These are phyloP conservation scores for Eunapius fragilis DNA, from an alignment of 37 sponge, comb jelly and placozoan genomes.

Conservation along the genomic window DNA sequence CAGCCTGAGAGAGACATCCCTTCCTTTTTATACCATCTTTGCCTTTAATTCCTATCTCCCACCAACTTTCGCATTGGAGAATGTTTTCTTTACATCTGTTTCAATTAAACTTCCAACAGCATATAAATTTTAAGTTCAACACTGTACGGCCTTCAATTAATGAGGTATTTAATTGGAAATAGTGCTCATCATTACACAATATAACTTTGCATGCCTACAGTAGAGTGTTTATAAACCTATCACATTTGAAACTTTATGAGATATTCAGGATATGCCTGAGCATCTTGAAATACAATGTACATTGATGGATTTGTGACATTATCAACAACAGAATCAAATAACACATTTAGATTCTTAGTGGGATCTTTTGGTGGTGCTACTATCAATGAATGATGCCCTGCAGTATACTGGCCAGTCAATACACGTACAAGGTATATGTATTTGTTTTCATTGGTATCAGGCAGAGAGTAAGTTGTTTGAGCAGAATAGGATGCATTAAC, in stretches of 20 bases:
- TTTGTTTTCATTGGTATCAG: constrained; percentile 14
- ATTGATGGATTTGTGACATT: neutral
- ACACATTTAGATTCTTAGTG: neutral
- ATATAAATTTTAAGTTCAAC: too few species aligned
- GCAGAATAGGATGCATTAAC: constrained; percentile 26
- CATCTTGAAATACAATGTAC: neutral
- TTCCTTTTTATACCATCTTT: too few species aligned
- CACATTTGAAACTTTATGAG: neutral
- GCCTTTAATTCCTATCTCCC: too few species aligned
- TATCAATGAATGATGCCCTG: neutral
- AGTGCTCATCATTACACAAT: too few species aligned
- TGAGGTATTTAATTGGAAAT: too few species aligned
- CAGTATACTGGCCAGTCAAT: neutral
- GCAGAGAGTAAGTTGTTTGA: constrained; percentile 6
- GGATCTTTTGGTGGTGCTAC: constrained; percentile 1
- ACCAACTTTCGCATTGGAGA: too few species aligned
- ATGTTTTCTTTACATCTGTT: too few species aligned
- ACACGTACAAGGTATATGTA: constrained; percentile 1
- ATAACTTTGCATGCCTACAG: too few species aligned
- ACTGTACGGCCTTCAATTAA: too few species aligned
- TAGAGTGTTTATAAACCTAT: too few species aligned
- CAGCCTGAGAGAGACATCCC: too few species aligned
- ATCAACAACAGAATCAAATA: neutral
- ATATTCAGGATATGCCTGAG: neutral
- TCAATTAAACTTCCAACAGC: too few species aligned